phyloP scores from a whole-genome alignment of 2,797 vertebrate species.

The Danio jaintianensis region DNA sequence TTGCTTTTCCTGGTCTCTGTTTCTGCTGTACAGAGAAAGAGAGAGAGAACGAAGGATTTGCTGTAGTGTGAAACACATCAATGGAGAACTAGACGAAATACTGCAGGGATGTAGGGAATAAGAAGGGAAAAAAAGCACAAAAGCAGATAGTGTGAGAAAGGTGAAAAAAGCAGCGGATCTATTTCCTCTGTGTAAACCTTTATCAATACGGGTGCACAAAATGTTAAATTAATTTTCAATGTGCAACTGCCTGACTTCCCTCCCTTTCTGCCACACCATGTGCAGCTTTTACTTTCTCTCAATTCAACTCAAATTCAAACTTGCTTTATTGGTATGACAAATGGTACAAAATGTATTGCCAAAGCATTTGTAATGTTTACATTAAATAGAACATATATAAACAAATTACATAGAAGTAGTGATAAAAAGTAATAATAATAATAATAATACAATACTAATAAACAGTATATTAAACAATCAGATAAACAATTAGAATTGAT shows the following conservation, averaged over 20 bases:
- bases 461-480: too few relatives aligned
- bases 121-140: background rate
- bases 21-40: background rate
- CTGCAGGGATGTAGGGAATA: background rate
- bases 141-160: slow-evolving; percentile 2
- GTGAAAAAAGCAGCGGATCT: slow-evolving; percentile 17
- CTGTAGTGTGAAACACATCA: slow-evolving; percentile 18
- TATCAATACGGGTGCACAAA: slow-evolving; percentile 75
- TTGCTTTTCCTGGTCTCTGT: slow-evolving; percentile 59
- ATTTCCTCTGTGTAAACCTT: slow-evolving; percentile 63
- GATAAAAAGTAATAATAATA: too few relatives aligned
- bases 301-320: too few relatives aligned
- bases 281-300: background rate
- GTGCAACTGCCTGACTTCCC: slow-evolving; percentile 47
- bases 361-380: too few relatives aligned
- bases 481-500: too few relatives aligned
- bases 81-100: background rate
- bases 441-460: too few relatives aligned
- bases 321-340: too few relatives aligned
- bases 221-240: slow-evolving; percentile 75
- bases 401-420: too few relatives aligned
- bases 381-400: too few relatives aligned
- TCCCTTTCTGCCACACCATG: background rate
- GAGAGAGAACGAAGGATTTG: background rate
- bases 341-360: too few relatives aligned